These are phyloP conservation scores for Chrysomela aeneicollis DNA, from an alignment of 2,888 invertebrate species.

Conservation along the genomic window DNA sequence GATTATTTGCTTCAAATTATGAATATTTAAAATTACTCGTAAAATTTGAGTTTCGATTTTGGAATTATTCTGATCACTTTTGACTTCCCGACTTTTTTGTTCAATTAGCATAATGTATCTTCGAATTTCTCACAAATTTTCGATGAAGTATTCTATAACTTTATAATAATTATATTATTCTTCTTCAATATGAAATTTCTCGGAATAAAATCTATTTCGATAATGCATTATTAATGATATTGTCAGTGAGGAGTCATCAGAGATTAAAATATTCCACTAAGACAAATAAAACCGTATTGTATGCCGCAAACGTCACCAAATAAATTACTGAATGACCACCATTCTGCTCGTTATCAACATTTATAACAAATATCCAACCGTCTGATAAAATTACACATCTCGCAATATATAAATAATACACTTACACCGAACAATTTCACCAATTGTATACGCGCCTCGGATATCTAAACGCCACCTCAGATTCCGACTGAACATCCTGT, in stretches of 20 bases:
- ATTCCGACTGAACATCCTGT: conserved; percentile 38
- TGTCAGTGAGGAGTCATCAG: neutral
- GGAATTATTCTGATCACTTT: too few species aligned
- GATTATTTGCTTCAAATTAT: too few species aligned
- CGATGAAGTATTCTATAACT: too few species aligned
- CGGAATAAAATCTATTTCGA: too few species aligned
- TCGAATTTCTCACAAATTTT: too few species aligned
- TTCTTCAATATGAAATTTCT: too few species aligned
- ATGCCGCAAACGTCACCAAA: neutral
- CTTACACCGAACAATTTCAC: conserved; percentile 17
- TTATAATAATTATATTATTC: too few species aligned
- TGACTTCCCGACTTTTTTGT: too few species aligned
- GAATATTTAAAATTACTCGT: too few species aligned
- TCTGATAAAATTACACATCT: conserved; percentile 4
- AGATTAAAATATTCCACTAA: neutral
- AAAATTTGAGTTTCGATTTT: too few species aligned
- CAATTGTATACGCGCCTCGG: conserved; percentile 10
- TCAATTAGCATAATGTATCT: too few species aligned
- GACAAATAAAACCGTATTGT: neutral
- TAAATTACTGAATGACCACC: neutral
- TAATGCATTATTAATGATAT: too few species aligned
- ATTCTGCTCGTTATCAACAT: neutral
- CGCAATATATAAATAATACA: conserved; percentile 1
- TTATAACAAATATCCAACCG: neutral
- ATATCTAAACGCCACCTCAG: conserved; percentile 10